Percentiles rank a stretch among this genome's conserved stretches.
These are phyloP conservation scores for Diloba caeruleocephala DNA, from an alignment of 2,888 invertebrate genomes.

Conservation along the genomic window DNA sequence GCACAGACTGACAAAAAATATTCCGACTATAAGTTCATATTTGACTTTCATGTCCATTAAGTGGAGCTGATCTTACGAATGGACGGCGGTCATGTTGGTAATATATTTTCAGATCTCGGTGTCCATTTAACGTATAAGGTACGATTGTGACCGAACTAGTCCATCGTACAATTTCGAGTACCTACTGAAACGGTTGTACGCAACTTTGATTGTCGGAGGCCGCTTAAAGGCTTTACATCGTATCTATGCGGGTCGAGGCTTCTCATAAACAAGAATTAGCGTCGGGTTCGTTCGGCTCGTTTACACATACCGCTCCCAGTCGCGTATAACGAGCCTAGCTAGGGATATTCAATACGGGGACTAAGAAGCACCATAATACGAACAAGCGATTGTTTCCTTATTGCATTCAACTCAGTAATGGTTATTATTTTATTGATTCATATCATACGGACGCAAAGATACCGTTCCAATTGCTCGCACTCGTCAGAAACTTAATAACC, in stretches of 20 bases:
- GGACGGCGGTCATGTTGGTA: conserved; percentile 63
- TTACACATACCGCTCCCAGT: conserved; percentile 86
- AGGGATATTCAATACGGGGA: conserved; percentile 77
- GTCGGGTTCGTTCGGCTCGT: conserved; percentile 83
- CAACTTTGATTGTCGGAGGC: conserved; percentile 76
- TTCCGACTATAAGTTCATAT: conserved; percentile 52
- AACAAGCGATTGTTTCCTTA: conserved; percentile 77
- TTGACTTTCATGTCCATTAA: conserved; percentile 46
- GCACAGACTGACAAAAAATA: conserved; percentile 60
- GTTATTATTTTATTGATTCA: conserved; percentile 53
- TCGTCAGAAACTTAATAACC: conserved; percentile 45
- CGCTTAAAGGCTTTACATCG: conserved; percentile 74
- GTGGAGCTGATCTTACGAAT: conserved; percentile 50
- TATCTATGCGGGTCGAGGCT: conserved; percentile 74
- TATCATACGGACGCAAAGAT: conserved; percentile 29
- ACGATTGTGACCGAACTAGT: conserved; percentile 67
- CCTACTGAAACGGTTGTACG: conserved; percentile 63
- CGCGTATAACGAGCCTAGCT: conserved; percentile 76
- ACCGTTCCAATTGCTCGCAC: conserved; percentile 20
- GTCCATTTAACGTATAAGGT: conserved; percentile 68
- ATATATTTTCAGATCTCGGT: conserved; percentile 62
- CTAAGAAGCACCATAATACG: conserved; percentile 80
- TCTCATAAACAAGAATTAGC: conserved; percentile 87
- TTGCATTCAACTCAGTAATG: conserved; percentile 56
- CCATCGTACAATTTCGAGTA: conserved; percentile 62